phyloP scores from a whole-genome alignment of 2,113 vertebrate genomes.

The Corydoras sp. region DNA sequence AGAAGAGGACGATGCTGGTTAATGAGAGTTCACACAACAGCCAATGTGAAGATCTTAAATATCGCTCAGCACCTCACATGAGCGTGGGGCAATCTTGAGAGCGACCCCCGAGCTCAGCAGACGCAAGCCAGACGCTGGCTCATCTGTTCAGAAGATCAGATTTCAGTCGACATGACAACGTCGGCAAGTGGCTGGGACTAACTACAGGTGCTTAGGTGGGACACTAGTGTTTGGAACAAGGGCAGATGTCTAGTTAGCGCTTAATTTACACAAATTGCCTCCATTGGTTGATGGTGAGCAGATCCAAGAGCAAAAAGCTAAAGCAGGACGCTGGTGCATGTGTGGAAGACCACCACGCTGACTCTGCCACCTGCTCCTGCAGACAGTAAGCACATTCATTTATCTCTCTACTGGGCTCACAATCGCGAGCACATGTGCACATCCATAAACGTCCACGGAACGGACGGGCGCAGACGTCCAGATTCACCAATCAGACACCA shows the following conservation, averaged over 20 bases:
- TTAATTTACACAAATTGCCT: slow-evolving; percentile 42
- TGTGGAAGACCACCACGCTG: slow-evolving; percentile 56
- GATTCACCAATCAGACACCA: neutral
- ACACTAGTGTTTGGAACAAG: slow-evolving; percentile 49
- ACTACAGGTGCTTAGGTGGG: slow-evolving; percentile 36
- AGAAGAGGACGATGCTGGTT: no score
- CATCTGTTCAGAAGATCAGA: slow-evolving; percentile 46
- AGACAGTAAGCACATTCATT: slow-evolving; percentile 67
- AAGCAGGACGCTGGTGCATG: slow-evolving; percentile 1
- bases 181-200: neutral
- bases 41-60: no score
- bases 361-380: slow-evolving; percentile 71
- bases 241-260: slow-evolving; percentile 44
- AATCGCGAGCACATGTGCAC: slow-evolving; percentile 36
- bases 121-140: neutral
- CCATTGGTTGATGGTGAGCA: slow-evolving; percentile 36
- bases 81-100: neutral
- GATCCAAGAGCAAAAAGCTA: neutral
- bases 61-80: neutral
- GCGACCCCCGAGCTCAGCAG: neutral
- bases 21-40: no score
- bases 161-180: slow-evolving; percentile 45
- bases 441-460: slow-evolving; percentile 1
- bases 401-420: slow-evolving; percentile 64
- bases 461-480: neutral